Evolutionary conservation across 2,888 invertebrate genomes (phyloP), one percentile per base, ranked within the genome.

Genomic region (Spilarctia lutea): DNA sequence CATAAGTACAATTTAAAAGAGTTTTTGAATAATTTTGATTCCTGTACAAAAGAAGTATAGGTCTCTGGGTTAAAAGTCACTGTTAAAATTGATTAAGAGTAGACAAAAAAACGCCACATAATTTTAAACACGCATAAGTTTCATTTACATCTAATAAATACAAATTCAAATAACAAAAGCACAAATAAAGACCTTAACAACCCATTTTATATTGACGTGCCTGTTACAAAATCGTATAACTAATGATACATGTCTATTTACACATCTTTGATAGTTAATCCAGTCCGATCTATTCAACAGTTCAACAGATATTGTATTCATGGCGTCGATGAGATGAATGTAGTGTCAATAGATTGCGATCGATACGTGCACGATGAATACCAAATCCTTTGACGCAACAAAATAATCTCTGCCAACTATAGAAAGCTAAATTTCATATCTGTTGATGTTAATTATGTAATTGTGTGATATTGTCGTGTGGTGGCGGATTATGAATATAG

Each of bases 381-480:
- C 82, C 79, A 88, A 89, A 88, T 90, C 87, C 88, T 90, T 89
- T 87, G 88, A 88, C 88, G 83, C 81, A 83, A 86, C 84, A 83
- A 81, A 83, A 82, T 85, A 84, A 89, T 87, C 86, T 89, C 85
- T 83, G 81, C 84, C 77, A 87, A 88, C 86, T 83, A 87, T 91
- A 91, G 89, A 92, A 93, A 92, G 93, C 86, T 87, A 90, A 89
- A 91, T 90, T 88, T 88, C 87, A 87, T 87, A 86, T 88, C 87
- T 88, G 91, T 91, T 91, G 92, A 92, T 91, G 86, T 79, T 80
- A 79, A 85, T 93, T 93, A 91, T 91, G 89, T 90, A 93, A 94
- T 92, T 91, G 87, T 83, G 79, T 85, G 75, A 85, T 83, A 11
- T 11, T 39, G 10, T 2, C 39, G 39, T 39, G 39, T 39, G 39